phyloP scores from a whole-genome alignment of 2,888 invertebrate genomes.

The Theodoxus fluviatilis region DNA sequence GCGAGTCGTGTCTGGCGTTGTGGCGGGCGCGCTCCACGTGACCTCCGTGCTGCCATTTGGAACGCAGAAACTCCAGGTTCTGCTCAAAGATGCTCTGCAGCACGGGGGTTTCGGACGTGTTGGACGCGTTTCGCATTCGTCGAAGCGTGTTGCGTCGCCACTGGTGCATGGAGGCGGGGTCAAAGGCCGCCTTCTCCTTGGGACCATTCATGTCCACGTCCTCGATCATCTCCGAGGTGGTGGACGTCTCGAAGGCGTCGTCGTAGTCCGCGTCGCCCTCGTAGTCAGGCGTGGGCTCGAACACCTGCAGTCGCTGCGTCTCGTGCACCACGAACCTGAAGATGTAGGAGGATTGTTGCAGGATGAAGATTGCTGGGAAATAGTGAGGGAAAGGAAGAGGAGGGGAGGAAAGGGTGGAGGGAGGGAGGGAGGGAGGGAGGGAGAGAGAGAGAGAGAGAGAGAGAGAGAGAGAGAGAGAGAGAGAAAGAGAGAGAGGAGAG shows the following conservation, averaged over 20 bases:
- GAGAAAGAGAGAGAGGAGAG: slow-evolving; percentile 17
- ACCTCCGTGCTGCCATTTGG: slow-evolving; percentile 45
- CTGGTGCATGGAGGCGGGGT: neutral
- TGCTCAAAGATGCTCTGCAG: slow-evolving; percentile 55
- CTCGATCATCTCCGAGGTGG: too few species aligned
- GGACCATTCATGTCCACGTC: slow-evolving; percentile 21
- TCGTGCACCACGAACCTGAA: slow-evolving; percentile 43
- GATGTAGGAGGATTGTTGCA: too few species aligned
- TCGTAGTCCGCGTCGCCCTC: slow-evolving; percentile 41
- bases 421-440: slow-evolving; percentile 1
- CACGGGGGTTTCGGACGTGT: slow-evolving; percentile 41
- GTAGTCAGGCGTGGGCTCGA: slow-evolving; percentile 55
- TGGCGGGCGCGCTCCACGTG: too few species aligned
- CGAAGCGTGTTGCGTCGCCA: slow-evolving; percentile 33
- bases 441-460: neutral
- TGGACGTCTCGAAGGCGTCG: slow-evolving; percentile 35
- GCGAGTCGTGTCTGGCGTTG: too few species aligned
- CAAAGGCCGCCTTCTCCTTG: slow-evolving; percentile 15
- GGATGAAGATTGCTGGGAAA: too few species aligned
- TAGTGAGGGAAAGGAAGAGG: slow-evolving; percentile 20
- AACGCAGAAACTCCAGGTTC: slow-evolving; percentile 48
- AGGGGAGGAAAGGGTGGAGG: neutral
- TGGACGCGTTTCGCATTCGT: slow-evolving; percentile 35
- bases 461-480: slow-evolving; percentile 14
- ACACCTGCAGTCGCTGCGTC: slow-evolving; percentile 48